Conservation (phyloP, 2,797 vertebrate species). For the Manis javanica region DNA sequence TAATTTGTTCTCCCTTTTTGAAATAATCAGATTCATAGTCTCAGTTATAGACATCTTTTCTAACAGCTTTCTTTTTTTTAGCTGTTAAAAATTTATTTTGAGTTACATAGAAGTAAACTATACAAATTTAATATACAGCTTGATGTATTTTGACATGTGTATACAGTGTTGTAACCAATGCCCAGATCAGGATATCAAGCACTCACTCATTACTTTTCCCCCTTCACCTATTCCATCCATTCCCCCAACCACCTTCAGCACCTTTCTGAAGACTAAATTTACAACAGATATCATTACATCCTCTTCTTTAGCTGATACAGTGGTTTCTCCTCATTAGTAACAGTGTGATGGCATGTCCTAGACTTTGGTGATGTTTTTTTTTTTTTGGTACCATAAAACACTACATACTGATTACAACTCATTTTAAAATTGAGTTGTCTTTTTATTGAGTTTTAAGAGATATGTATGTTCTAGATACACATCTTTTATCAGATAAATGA, state of each 20-base stretch:
- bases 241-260: not conserved
- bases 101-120: too few relatives aligned
- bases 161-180: too few relatives aligned
- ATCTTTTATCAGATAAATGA: too few relatives aligned
- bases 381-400: not conserved
- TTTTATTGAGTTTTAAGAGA: too few relatives aligned
- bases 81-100: too few relatives aligned
- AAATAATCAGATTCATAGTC: constrained; percentile 15
- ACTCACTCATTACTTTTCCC: too few relatives aligned
- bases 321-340: not conserved
- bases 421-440: too few relatives aligned
- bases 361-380: not conserved
- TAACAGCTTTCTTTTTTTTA: not conserved
- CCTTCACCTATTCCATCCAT: too few relatives aligned
- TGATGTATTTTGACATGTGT: too few relatives aligned
- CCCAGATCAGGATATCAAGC: too few relatives aligned
- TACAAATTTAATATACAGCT: too few relatives aligned
- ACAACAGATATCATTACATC: not conserved
- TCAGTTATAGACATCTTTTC: not conserved
- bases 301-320: not conserved
- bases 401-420: not conserved
- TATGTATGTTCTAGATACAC: too few relatives aligned
- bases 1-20: constrained; percentile 25
- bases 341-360: constrained; percentile 2
- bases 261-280: constrained; percentile 23